phyloP scores from a whole-genome alignment of 1,140 invertebrate genomes.

The Zaprionus africanus region DNA sequence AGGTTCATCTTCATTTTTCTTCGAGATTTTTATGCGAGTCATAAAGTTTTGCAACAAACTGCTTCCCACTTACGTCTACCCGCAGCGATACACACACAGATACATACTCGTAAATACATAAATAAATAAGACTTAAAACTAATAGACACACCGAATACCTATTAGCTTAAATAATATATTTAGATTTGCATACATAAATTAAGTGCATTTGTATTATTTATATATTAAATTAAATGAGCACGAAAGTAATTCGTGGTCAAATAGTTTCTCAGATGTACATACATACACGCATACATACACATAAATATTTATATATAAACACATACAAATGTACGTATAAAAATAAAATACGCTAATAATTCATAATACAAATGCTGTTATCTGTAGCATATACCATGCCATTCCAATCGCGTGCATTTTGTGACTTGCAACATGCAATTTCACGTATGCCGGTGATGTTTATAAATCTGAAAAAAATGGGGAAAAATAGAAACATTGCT shows the following conservation, averaged over 20 bases:
- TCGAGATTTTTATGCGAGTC: constrained; percentile 10
- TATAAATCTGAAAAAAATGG: constrained; percentile 52
- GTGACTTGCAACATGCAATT: constrained; percentile 49
- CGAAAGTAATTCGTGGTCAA: constrained; percentile 37
- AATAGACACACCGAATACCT: constrained; percentile 57
- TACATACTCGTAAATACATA: constrained; percentile 29
- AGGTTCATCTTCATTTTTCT: constrained; percentile 5
- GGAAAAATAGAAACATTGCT: constrained; percentile 72
- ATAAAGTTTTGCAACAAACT: constrained; percentile 29
- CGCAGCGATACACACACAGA: constrained; percentile 22
- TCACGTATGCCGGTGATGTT: constrained; percentile 57
- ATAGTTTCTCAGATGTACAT: constrained; percentile 67
- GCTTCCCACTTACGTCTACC: constrained; percentile 37
- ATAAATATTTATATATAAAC: constrained; percentile 41
- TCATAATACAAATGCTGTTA: constrained; percentile 44
- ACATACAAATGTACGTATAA: constrained; percentile 32
- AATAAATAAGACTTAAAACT: constrained; percentile 57
- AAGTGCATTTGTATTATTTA: constrained; percentile 81
- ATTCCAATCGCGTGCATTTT: constrained; percentile 58
- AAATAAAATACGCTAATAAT: constrained; percentile 25
- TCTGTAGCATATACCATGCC: constrained; percentile 56
- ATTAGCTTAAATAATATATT: constrained; percentile 60
- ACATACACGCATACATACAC: constrained; percentile 32
- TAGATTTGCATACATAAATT: constrained; percentile 60
- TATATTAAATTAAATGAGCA: constrained; percentile 62